Percentiles rank a stretch among this genome's conserved stretches.
phyloP scores from a whole-genome alignment of 2,797 vertebrate genomes.

The Pangasius macronema region DNA sequence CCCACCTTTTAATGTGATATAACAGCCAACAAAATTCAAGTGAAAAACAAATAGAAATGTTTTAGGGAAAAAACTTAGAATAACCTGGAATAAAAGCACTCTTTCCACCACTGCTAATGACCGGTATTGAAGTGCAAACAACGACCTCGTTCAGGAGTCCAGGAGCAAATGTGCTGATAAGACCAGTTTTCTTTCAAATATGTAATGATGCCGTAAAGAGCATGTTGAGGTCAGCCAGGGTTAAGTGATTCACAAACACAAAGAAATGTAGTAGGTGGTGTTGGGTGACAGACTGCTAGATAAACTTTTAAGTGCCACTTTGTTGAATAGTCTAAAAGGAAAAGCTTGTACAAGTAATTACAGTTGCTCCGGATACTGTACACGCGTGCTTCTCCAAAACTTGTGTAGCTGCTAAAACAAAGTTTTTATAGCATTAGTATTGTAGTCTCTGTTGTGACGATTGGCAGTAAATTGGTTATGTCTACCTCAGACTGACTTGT shows the following conservation, averaged over 20 bases:
- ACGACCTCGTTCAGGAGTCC: constrained; percentile 6
- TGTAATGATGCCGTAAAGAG: neutral
- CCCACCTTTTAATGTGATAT: neutral
- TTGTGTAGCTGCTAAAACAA: neutral
- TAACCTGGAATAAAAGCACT: neutral
- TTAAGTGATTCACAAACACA: constrained; percentile 7
- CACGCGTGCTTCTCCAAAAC: neutral
- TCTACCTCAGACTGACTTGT: neutral
- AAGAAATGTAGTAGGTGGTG: neutral
- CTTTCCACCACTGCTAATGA: neutral
- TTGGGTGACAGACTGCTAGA: neutral
- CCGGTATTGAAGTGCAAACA: neutral
- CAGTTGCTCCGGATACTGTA: neutral
- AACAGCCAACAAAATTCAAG: neutral
- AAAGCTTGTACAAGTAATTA: neutral
- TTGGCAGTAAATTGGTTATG: neutral
- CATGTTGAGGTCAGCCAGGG: neutral
- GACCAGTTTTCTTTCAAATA: neutral
- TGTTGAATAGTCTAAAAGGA: neutral
- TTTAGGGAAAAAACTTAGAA: neutral
- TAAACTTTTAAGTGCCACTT: neutral
- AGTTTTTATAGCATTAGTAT: neutral
- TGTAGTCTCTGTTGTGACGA: neutral
- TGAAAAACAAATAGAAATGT: neutral
- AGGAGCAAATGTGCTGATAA: neutral